A percentile compares a stretch with the other conserved stretches of the same genome.
phyloP scores from a whole-genome alignment of 2,888 invertebrate species.

The Leptopilina myrica region DNA sequence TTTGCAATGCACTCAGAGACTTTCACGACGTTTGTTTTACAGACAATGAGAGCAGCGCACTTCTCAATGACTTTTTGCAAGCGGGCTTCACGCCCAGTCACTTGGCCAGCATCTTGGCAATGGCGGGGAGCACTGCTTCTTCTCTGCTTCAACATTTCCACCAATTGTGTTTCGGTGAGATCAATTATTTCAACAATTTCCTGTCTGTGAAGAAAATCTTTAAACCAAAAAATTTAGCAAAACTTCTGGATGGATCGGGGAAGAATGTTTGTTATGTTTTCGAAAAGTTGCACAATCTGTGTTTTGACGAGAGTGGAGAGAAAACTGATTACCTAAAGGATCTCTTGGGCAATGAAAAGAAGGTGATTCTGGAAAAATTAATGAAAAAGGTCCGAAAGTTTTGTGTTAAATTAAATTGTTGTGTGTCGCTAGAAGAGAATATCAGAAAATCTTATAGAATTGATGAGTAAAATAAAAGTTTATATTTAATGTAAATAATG shows the following conservation, averaged over 20 bases:
- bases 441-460: background rate
- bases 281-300: slow-evolving; percentile 47
- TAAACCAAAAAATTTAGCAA: slow-evolving; percentile 61
- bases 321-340: slow-evolving; percentile 66
- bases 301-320: slow-evolving; percentile 63
- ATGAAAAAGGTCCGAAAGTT: background rate
- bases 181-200: slow-evolving; percentile 64
- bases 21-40: background rate
- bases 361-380: background rate
- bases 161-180: slow-evolving; percentile 64
- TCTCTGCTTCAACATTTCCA: slow-evolving; percentile 59
- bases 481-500: background rate
- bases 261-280: slow-evolving; percentile 52
- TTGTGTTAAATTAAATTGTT: background rate
- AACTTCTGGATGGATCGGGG: slow-evolving; percentile 54
- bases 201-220: slow-evolving; percentile 62
- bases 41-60: background rate
- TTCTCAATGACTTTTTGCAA: background rate
- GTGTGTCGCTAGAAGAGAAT: background rate
- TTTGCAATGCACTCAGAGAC: background rate
- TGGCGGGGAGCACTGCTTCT: background rate
- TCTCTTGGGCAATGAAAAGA: background rate
- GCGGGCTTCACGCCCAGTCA: background rate
- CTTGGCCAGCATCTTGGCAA: background rate
- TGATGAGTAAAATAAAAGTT: background rate